Percentiles rank a stretch among this genome's conserved stretches.
phyloP scores from a whole-genome alignment of 2,888 invertebrate genomes.

The Acleris cristana region DNA sequence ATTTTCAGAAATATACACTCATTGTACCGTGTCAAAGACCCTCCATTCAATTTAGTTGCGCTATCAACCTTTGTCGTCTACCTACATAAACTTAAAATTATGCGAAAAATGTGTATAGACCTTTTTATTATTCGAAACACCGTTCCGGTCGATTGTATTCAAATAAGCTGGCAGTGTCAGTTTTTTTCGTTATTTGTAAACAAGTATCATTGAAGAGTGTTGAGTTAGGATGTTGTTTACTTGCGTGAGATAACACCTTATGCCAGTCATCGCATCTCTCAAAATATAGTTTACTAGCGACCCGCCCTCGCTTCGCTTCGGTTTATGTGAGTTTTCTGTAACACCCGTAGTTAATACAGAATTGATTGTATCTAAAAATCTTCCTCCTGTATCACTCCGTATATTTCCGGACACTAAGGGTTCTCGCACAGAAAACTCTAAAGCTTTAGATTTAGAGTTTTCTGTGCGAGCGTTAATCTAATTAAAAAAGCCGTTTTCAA shows the following conservation, averaged over 20 bases:
- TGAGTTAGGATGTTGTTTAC: neutral
- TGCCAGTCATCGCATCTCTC: neutral
- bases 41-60: conserved; percentile 8
- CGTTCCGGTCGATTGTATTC: conserved; percentile 27
- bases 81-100: conserved; percentile 19
- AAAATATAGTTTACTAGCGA: no score
- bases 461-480: no score
- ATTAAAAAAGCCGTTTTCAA: no score
- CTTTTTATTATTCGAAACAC: conserved; percentile 21
- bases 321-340: no score
- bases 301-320: no score
- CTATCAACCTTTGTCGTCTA: conserved; percentile 13
- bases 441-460: no score
- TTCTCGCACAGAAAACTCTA: no score
- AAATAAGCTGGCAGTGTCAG: conserved; percentile 8
- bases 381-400: no score
- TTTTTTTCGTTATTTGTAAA: conserved; percentile 9
- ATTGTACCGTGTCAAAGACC: conserved; percentile 15
- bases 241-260: neutral
- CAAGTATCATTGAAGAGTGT: neutral
- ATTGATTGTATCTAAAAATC: no score
- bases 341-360: no score
- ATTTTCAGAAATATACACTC: no score
- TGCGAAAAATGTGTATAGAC: conserved; percentile 19
- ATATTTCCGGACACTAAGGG: no score